Evolutionary conservation across 2,113 vertebrate genomes (phyloP), one percentile per base, ranked within the genome.

Genomic region (Haemorhous mexicanus): DNA sequence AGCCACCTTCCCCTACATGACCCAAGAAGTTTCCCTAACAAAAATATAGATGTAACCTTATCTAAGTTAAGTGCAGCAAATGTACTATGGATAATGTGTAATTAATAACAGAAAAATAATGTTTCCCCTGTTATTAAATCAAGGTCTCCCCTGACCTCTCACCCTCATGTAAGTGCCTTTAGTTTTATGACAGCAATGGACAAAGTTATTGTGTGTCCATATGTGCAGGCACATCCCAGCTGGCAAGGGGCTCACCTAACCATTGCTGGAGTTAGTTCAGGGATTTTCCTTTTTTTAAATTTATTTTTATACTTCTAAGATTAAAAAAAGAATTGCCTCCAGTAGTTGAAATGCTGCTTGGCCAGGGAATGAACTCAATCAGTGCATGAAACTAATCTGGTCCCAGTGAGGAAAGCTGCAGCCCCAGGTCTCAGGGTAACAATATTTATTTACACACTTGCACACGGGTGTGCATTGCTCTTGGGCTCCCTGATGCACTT

Each of bases 91-190:
- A 97, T 96, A 96, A 97, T 43, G 68, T 2, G 56, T 97, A 98
- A 98, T 98, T 97, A 98, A 98, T 97, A 98, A 98, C 98, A 98
- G 97, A 98, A 98, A 96, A 98, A 97, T 97, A 93, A 97, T 87
- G 90, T 92, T 97, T 93, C 92, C 62, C 96, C 61, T 84, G 83
- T 96, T 97, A 96, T 96, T 97, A 96, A 96, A 95, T 83, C 87
- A 94, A 93, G 87, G 94, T 94, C 80, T 87, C 85, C 69, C 32
- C 67, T 91, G 95, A 97, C 97, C 98, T 95, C 93, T 98, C 97
- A 97, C 97, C 97, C 96, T 90, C 95, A 67, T 93, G 90, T 94
- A 97, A 97, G 94, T 97, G 97, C 97, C 97, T 98, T 95, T 70
- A 68, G 79, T 97, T 98, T 98, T 98, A 97, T 97, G 97, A 96